Percentiles rank a stretch among this genome's conserved stretches.
Conservation (phyloP, 2,113 vertebrate genomes). For the Guaruba guarouba region DNA sequence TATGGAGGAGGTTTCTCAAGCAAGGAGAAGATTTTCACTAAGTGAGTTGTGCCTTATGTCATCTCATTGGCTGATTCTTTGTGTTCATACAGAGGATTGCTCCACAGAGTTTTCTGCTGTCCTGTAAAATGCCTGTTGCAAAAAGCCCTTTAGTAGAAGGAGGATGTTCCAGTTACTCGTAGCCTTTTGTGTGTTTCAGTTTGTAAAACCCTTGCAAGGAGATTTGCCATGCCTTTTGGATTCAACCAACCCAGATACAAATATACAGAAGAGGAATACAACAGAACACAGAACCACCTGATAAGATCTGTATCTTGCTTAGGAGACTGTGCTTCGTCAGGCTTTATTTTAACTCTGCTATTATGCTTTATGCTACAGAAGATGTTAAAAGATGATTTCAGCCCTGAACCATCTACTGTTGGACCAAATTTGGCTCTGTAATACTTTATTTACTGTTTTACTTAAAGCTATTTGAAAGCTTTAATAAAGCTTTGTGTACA, state of each 20-base stretch:
- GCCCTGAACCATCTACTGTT: not conserved
- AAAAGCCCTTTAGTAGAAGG: not conserved
- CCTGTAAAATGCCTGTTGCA: not conserved
- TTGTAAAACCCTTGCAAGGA: slow-evolving; percentile 78
- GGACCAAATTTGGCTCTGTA: not conserved
- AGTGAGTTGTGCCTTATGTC: not conserved
- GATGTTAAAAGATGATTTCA: not conserved
- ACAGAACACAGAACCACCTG: slow-evolving; percentile 35
- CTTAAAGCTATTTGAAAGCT: not conserved
- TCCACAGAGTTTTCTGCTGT: not conserved
- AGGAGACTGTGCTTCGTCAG: not conserved
- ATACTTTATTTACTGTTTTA: not conserved
- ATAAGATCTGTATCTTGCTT: not conserved
- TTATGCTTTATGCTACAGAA: not conserved
- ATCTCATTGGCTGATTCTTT: not conserved
- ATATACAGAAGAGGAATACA: slow-evolving; percentile 70
- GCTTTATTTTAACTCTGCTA: not conserved
- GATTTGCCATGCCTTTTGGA: slow-evolving; percentile 70
- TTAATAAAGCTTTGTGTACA: not conserved
- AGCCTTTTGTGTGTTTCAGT: slow-evolving; percentile 45
- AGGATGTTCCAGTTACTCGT: not conserved
- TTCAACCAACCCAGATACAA: slow-evolving; percentile 77
- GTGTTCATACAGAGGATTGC: not conserved
- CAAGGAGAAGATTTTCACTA: not conserved
- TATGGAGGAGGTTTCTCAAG: not conserved